Conservation (phyloP, 2,797 vertebrate genomes). For the Brachyalestes nurse region DNA sequence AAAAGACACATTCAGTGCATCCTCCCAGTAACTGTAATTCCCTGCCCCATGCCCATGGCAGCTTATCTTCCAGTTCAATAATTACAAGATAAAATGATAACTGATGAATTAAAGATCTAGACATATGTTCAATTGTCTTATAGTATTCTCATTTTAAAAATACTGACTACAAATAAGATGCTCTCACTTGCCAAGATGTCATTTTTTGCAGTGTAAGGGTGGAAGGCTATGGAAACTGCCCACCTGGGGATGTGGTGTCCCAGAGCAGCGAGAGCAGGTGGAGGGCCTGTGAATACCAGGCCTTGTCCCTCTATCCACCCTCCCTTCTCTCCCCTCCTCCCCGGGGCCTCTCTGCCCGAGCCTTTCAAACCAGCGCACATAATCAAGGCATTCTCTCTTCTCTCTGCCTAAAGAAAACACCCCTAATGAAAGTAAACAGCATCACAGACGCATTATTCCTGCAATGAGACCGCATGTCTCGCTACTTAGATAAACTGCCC, state of each 20-base stretch:
- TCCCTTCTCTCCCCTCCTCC: conserved; percentile 32
- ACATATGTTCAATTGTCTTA: neutral
- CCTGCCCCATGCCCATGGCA: neutral
- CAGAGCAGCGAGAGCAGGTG: conserved; percentile 75
- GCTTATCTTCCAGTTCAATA: neutral
- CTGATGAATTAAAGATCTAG: neutral
- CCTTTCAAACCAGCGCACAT: conserved; percentile 65
- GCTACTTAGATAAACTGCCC: conserved; percentile 53
- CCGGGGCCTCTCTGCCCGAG: conserved; percentile 64
- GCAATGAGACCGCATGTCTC: conserved; percentile 61
- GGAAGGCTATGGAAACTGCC: conserved; percentile 24
- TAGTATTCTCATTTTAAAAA: neutral
- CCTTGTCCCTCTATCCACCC: conserved; percentile 73
- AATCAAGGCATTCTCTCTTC: conserved; percentile 71
- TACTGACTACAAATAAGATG: neutral
- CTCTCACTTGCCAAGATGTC: neutral
- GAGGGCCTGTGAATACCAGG: conserved; percentile 75
- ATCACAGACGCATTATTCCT: conserved; percentile 62
- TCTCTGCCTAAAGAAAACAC: conserved; percentile 70
- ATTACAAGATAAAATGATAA: neutral
- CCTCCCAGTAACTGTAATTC: neutral
- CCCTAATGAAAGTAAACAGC: conserved; percentile 71
- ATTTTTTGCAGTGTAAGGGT: conserved; percentile 7
- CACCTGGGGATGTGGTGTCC: conserved; percentile 55
- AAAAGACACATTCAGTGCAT: neutral